Evolutionary conservation across 2,888 invertebrate genomes (phyloP).

Genomic region (Harpalus rufipes): DNA sequence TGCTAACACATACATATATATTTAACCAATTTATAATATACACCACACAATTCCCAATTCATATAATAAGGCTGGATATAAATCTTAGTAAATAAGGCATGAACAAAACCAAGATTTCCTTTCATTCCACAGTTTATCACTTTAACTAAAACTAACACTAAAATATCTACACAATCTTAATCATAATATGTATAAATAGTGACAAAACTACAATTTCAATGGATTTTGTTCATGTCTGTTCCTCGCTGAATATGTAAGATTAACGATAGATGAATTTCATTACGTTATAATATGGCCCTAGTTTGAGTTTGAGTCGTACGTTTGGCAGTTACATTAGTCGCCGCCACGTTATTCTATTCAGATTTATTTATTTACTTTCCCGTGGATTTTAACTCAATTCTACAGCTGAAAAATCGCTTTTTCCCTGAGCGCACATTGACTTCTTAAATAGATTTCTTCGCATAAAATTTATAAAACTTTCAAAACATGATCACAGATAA

Average conservation of each 20-base stretch:
- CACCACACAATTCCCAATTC: conserved; percentile 49
- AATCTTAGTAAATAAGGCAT: conserved; percentile 59
- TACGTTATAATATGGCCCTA: conserved; percentile 60
- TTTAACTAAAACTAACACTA: conserved; percentile 51
- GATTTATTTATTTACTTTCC: conserved; percentile 49
- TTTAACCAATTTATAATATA: conserved; percentile 36
- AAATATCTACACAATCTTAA: conserved; percentile 57
- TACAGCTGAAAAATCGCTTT: conserved; percentile 39
- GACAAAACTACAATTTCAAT: conserved; percentile 55
- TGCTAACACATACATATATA: conserved; percentile 37
- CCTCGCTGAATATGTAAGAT: conserved; percentile 64
- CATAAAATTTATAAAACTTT: conserved; percentile 34
- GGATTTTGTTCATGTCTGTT: conserved; percentile 64
- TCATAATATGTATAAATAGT: conserved; percentile 60
- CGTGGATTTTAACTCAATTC: conserved; percentile 28
- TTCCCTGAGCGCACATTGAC: conserved; percentile 52
- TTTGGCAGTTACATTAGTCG: conserved; percentile 60
- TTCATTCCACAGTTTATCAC: conserved; percentile 56
- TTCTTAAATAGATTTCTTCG: conserved; percentile 31
- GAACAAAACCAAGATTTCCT: conserved; percentile 59
- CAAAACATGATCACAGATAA: conserved; percentile 53
- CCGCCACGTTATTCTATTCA: conserved; percentile 26
- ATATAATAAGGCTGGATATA: conserved; percentile 63
- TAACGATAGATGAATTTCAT: conserved; percentile 70
- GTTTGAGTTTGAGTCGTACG: conserved; percentile 32